Evolutionary conservation across 2,113 vertebrate genomes (phyloP), one percentile per base, ranked within the genome.

Genomic region (Cygnus atratus): DNA sequence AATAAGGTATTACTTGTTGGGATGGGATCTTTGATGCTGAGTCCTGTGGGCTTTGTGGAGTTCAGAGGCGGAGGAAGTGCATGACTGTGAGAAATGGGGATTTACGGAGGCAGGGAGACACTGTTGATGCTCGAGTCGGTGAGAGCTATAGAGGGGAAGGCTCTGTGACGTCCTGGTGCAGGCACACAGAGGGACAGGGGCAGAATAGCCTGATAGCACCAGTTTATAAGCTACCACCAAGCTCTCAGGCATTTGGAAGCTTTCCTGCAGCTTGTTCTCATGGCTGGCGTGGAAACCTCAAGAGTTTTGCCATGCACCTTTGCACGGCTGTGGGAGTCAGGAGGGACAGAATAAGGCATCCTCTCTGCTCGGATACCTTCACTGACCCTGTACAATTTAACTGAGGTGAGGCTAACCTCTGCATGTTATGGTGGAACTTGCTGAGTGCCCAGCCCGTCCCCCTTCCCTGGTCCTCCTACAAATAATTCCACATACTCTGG

Each of bases 381-480:
- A 89, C 62, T 73, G 77, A 76, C 54, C 73, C 58, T 25, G 10
- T 46, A 9, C 1, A 4, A 43, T 68, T 87, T 59, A 72, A 82
- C 57, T 25, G 44, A 92, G 68, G 62, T 88, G 77, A 79, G 44
- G 29, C 61, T 31, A 8, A 90, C 29, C 76, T 88, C 72, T 81
- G 73, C 7, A 0, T 22, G 39, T 35, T 13, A 3, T 79, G 70
- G 78, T 46, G 0, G 12, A 91, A 79, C 62, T 68, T 82, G 59
- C 7, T 66, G 75, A 48, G n/a, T 95, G 77, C 74, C 87, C 57
- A 28, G 59, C 39, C 65, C 75, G 87, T 83, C 72, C 70, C 77
- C 95, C 80, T 85, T 96, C 80, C 6, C 91, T 44, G 71, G 77
- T 95, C 81, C 94, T 96, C 94, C 91, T 95, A 75, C 26, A 79